These are phyloP conservation scores for Myrmecobius fasciatus DNA, from an alignment of 2,113 vertebrate species.

Conservation along the genomic window DNA sequence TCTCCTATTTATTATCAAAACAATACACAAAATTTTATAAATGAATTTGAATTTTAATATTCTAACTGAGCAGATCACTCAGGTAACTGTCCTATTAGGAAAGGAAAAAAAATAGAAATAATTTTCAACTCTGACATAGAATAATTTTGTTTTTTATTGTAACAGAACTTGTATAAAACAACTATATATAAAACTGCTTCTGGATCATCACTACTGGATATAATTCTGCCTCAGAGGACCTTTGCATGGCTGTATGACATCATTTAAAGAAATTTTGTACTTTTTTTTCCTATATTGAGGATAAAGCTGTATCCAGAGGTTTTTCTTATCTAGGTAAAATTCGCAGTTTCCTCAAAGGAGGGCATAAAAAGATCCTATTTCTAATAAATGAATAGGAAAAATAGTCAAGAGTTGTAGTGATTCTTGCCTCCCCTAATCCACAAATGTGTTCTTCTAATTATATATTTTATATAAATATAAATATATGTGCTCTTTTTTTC, in stretches of 20 bases:
- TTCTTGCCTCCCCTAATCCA: background rate
- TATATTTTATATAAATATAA: background rate
- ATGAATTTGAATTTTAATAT: background rate
- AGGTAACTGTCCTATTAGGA: background rate
- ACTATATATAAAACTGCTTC: background rate
- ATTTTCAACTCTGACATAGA: background rate
- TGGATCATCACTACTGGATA: background rate
- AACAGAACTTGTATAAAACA: background rate
- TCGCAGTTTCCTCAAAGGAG: background rate
- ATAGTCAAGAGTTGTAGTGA: background rate
- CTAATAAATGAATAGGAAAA: background rate
- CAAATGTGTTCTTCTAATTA: background rate
- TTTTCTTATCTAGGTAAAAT: background rate
- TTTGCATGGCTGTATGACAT: background rate
- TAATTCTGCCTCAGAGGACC: background rate
- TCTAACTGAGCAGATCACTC: background rate
- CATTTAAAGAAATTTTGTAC: background rate
- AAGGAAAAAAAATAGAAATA: background rate
- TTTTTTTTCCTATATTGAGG: background rate
- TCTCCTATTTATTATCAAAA: background rate
- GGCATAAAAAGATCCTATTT: background rate
- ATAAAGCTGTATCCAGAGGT: background rate
- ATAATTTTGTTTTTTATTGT: background rate
- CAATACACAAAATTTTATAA: background rate
- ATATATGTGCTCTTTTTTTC: too few species aligned